Conservation (phyloP, 2,888 invertebrate species). For the Pomacea canaliculata region DNA sequence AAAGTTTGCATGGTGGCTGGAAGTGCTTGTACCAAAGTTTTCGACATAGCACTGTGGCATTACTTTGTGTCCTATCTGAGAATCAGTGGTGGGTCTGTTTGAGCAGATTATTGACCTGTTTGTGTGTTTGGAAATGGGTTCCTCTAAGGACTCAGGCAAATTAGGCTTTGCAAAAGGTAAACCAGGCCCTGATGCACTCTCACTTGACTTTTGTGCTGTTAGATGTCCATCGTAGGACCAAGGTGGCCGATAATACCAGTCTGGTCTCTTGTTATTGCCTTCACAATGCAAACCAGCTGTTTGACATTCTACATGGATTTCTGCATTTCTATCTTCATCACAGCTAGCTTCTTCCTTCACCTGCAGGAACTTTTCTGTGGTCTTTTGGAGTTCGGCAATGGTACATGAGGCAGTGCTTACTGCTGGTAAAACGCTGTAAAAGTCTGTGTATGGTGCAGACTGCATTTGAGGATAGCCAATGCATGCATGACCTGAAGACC, state of each 20-base stretch:
- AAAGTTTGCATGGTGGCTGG: background rate
- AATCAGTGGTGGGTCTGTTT: background rate
- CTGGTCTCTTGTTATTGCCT: background rate
- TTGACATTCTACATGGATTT: background rate
- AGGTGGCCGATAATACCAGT: conserved; percentile 2
- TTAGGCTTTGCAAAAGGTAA: background rate
- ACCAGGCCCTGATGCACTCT: background rate
- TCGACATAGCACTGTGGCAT: background rate
- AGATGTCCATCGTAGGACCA: conserved; percentile 13
- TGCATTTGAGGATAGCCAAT: background rate
- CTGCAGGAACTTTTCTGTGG: conserved; percentile 19
- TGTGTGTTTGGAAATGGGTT: background rate
- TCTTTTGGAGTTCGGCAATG: conserved; percentile 14
- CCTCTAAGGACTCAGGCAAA: background rate
- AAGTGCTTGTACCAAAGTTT: background rate
- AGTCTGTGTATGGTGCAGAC: background rate
- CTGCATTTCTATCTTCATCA: background rate
- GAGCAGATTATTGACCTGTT: background rate
- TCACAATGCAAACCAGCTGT: background rate
- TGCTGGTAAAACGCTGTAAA: background rate
- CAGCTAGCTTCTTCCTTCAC: conserved; percentile 7
- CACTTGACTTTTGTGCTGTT: background rate
- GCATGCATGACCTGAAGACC: background rate
- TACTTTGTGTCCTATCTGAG: background rate
- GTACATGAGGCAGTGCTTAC: background rate